phyloP scores from a whole-genome alignment of 2,113 vertebrate species.

The Melanostigma gelatinosum region DNA sequence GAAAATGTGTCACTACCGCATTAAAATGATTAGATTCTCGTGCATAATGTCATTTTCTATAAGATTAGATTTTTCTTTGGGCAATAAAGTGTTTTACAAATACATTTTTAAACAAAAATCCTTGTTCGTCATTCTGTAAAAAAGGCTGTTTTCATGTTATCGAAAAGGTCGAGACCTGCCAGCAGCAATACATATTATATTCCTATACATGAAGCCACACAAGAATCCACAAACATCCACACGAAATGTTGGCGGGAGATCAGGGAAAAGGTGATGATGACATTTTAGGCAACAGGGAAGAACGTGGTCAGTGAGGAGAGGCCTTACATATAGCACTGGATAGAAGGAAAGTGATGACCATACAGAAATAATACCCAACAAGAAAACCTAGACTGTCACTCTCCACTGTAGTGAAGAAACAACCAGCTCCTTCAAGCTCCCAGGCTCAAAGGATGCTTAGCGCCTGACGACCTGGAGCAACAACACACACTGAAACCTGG shows the following conservation, averaged over 20 bases:
- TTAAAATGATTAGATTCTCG: neutral
- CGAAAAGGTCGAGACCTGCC: neutral
- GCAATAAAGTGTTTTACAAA: neutral
- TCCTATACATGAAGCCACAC: constrained; percentile 2
- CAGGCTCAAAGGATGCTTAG: constrained; percentile 1
- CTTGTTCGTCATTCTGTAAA: neutral
- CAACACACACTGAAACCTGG: neutral
- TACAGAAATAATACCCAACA: constrained; percentile 15
- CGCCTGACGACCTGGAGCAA: neutral
- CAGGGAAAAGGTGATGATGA: constrained; percentile 25
- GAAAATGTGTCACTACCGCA: neutral
- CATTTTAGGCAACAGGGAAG: constrained; percentile 7
- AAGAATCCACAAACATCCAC: neutral
- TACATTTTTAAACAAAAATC: neutral
- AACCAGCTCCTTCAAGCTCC: constrained; percentile 7
- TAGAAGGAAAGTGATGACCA: constrained; percentile 1
- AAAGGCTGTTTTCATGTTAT: constrained; percentile 2
- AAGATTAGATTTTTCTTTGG: neutral
- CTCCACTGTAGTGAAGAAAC: constrained; percentile 6
- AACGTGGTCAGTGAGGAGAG: neutral
- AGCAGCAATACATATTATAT: constrained; percentile 14
- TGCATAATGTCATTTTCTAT: neutral
- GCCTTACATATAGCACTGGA: neutral
- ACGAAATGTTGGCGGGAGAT: neutral
- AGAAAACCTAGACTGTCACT: neutral